These are phyloP conservation scores for Pristionchus pacificus DNA, from an alignment of 1,140 invertebrate species.

Conservation along the genomic window DNA sequence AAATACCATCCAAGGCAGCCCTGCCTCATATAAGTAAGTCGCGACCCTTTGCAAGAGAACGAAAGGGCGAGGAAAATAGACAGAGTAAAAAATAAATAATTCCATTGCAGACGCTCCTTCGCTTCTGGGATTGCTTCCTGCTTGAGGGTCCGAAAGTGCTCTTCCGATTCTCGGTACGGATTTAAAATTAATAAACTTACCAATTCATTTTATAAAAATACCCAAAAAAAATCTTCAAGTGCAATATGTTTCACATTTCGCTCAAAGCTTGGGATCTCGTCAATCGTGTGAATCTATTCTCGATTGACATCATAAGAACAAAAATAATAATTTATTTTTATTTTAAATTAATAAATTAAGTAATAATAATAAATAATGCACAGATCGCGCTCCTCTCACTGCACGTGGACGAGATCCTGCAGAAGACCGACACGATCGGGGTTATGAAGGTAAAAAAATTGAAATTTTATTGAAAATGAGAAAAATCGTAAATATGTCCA, in stretches of 20 bases:
- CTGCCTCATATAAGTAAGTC: too few species aligned
- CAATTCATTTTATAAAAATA: not conserved
- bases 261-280: not conserved
- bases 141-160: slow-evolving; percentile 83
- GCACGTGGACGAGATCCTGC: slow-evolving; percentile 60
- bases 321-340: not conserved
- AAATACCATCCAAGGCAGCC: too few species aligned
- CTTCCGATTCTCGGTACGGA: slow-evolving; percentile 72
- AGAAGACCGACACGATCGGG: slow-evolving; percentile 61
- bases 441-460: slow-evolving; percentile 60
- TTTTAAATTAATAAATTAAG: too few species aligned
- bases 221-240: not conserved
- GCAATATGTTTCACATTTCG: slow-evolving; percentile 1
- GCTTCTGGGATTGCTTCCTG: slow-evolving; percentile 82
- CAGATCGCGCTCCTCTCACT: slow-evolving; percentile 72
- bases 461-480: slow-evolving; percentile 3
- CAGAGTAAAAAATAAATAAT: too few species aligned
- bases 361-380: not conserved
- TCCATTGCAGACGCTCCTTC: slow-evolving; percentile 63
- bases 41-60: too few species aligned
- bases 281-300: slow-evolving; percentile 3
- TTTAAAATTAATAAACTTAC: slow-evolving; percentile 3
- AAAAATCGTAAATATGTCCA: too few species aligned
- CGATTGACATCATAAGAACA: not conserved
- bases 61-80: too few species aligned